Base-by-base conservation (phyloP, 23 tunicate species). In the Styela plicata region DNA sequence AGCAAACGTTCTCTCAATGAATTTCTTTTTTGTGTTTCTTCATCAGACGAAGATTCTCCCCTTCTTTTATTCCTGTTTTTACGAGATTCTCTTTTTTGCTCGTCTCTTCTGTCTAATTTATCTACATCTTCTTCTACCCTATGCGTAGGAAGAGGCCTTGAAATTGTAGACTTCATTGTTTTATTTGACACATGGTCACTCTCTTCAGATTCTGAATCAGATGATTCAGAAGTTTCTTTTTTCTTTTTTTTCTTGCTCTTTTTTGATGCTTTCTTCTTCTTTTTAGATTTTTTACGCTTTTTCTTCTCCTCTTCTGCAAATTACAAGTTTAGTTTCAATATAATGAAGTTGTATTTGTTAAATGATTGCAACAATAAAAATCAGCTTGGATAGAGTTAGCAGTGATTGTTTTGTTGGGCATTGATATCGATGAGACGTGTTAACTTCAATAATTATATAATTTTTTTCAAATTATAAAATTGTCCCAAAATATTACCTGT, bases 1-100 rank as follows among this genome's bases (percentile, higher is more conserved):
- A 67, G 31, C 16, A 67, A 29, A 19, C 71, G 21, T 67, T 67
- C 71, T 22, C 31, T 67, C 31, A 67, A 67, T 18, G 71, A 67
- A 18, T 22, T 19, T n/a, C 21, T 67, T 22, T 67, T 67, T n/a
- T 67, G n/a, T 0, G 71, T 28, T 67, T 67, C 31, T 27, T 67
- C 71, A 18, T 25, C 71, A n/a, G 71, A 67, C 21, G 71, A 67
- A 21, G 71, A 29, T 67, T 27, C 17, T 18, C 0, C 31, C 23
- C 23, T 67, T n/a, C 21, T 67, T 28, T 67, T 67, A 25, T 17
- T 66, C 17, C 21, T 67, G n/a, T 67, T 22, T 25, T 27, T 25
- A 18, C 16, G 19, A 29, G 31, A 25, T 28, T 67, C 31, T 16
- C 23, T 22, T 19, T 22, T 67, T 67, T 22, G 0, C 21, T 67